phyloP scores from a whole-genome alignment of 2,113 vertebrate genomes.

The Protomyctophum bolini region DNA sequence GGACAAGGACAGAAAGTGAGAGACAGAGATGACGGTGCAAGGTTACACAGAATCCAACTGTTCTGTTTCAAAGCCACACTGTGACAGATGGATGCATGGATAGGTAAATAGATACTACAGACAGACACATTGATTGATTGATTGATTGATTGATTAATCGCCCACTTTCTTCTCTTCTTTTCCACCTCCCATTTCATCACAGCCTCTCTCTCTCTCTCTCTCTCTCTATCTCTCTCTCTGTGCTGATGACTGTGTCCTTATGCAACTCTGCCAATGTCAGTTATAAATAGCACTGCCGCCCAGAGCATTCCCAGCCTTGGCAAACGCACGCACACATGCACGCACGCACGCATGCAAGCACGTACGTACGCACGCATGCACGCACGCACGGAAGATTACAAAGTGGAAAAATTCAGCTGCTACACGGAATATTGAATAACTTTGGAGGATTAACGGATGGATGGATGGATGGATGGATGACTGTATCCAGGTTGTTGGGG shows the following conservation, averaged over 20 bases:
- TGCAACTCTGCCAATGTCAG: slow-evolving; percentile 64
- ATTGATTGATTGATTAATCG: background rate
- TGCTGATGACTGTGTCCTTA: slow-evolving; percentile 57
- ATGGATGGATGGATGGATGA: too few relatives aligned
- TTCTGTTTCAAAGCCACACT: too few relatives aligned
- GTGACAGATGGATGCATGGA: too few relatives aligned
- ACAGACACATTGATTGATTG: background rate
- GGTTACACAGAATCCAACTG: too few relatives aligned
- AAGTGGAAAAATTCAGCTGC: too few relatives aligned
- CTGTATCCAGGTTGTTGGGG: too few relatives aligned
- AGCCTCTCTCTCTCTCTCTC: slow-evolving; percentile 4
- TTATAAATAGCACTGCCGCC: slow-evolving; percentile 62
- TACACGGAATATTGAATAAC: too few relatives aligned
- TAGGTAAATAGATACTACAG: too few relatives aligned
- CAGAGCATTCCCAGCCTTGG: slow-evolving; percentile 38
- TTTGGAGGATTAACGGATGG: too few relatives aligned
- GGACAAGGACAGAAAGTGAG: background rate
- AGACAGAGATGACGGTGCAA: background rate
- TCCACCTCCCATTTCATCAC: background rate
- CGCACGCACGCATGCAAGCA: slow-evolving; percentile 11
- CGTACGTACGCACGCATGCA: background rate
- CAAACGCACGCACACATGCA: background rate
- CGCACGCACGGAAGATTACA: background rate
- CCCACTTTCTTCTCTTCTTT: background rate
- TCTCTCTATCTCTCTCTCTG: slow-evolving; percentile 16